Conservation (phyloP, 2,797 vertebrate species). For the Erithacus rubecula region DNA sequence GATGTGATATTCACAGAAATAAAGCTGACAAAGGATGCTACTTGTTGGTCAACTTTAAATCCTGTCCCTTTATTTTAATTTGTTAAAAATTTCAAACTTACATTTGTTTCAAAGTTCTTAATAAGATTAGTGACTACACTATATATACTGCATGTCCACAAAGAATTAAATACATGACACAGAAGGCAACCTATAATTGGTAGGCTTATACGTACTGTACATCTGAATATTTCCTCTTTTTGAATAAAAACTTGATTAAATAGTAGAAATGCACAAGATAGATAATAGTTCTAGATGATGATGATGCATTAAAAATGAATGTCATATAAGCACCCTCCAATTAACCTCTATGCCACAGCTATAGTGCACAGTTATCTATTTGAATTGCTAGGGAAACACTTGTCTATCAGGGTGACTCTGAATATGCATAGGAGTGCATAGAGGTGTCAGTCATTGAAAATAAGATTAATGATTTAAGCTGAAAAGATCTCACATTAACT, state of each 20-base stretch:
- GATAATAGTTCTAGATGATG: not conserved
- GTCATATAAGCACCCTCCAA: not conserved
- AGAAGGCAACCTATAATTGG: not conserved
- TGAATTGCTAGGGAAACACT: not conserved
- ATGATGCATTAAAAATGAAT: not conserved
- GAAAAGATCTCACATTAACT: not conserved
- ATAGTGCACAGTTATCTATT: not conserved
- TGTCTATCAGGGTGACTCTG: not conserved
- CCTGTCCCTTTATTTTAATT: not conserved
- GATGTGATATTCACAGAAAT: not conserved
- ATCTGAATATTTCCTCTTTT: not conserved
- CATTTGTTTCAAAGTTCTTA: not conserved
- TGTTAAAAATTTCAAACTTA: not conserved
- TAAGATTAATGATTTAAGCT: not conserved
- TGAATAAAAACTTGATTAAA: not conserved
- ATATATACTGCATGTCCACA: not conserved
- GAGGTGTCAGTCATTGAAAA: not conserved
- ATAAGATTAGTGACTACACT: not conserved
- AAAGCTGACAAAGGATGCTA: not conserved
- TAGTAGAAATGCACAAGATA: not conserved
- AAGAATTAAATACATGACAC: not conserved
- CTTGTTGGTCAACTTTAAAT: not conserved
- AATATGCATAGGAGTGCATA: not conserved
- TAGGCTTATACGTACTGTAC: not conserved
- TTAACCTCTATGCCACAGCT: not conserved